Conservation (phyloP, 2,888 invertebrate species). For the Andrena hattorfiana region DNA sequence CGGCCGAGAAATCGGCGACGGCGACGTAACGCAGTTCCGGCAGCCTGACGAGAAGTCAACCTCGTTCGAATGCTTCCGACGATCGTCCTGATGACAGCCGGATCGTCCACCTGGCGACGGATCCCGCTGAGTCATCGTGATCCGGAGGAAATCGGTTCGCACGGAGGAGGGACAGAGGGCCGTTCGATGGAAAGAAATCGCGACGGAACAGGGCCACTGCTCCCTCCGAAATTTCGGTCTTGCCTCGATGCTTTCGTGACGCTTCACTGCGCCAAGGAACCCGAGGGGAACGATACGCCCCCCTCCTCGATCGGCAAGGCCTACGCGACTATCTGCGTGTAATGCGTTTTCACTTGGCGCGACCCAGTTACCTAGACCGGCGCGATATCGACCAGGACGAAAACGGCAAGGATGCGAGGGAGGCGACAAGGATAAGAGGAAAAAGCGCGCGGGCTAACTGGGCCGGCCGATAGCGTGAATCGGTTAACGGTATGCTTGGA, state of each 20-base stretch:
- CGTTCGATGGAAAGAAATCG: slow-evolving; percentile 10
- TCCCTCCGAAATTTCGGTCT: slow-evolving; percentile 65
- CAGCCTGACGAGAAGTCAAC: slow-evolving; percentile 18
- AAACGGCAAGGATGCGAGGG: slow-evolving; percentile 55
- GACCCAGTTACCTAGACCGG: slow-evolving; percentile 79
- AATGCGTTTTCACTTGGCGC: slow-evolving; percentile 83
- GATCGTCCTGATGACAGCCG: no score
- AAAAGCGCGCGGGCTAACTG: slow-evolving; percentile 44
- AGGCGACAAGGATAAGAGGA: slow-evolving; percentile 52
- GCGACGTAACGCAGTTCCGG: slow-evolving; percentile 68
- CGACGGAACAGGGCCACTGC: slow-evolving; percentile 30
- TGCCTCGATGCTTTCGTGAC: slow-evolving; percentile 60
- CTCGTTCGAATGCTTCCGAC: not conserved
- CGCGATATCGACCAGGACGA: slow-evolving; percentile 53
- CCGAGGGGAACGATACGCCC: slow-evolving; percentile 60
- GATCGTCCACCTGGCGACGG: no score
- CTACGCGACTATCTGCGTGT: slow-evolving; percentile 70
- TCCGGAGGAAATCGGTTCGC: not conserved
- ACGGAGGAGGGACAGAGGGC: not conserved
- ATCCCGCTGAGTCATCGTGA: slow-evolving; percentile 5
- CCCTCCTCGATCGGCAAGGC: slow-evolving; percentile 25
- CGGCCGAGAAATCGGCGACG: slow-evolving; percentile 76
- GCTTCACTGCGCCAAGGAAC: slow-evolving; percentile 74
- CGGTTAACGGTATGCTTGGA: slow-evolving; percentile 62
- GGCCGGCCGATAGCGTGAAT: slow-evolving; percentile 49